These are phyloP conservation scores for Corythaeola cristata DNA, from an alignment of 2,113 vertebrate species.

Conservation along the genomic window DNA sequence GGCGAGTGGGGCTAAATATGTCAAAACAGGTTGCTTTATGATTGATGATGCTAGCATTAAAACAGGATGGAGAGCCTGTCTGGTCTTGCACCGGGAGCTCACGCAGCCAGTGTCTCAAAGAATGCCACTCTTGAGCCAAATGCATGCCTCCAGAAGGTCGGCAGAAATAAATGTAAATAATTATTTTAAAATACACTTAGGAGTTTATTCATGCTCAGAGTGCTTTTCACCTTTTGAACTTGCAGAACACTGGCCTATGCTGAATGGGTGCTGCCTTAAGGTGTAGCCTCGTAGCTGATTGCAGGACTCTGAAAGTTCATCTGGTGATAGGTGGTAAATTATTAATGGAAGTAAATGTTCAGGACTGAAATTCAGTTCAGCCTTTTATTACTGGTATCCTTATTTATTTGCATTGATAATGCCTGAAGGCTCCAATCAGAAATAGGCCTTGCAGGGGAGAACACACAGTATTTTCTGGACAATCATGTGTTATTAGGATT, in stretches of 20 bases:
- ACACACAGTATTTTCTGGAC: background rate
- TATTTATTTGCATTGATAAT: constrained; percentile 4
- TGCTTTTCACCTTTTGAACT: constrained; percentile 67
- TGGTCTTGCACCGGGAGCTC: constrained; percentile 40
- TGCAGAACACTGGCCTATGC: background rate
- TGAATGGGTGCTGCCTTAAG: constrained; percentile 52
- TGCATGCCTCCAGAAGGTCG: constrained; percentile 49
- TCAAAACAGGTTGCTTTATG: constrained; percentile 40
- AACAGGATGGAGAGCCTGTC: constrained; percentile 46
- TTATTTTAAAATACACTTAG: constrained; percentile 67
- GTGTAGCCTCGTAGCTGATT: background rate
- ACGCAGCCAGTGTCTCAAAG: constrained; percentile 41
- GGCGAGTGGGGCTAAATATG: constrained; percentile 17
- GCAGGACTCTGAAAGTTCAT: constrained; percentile 7
- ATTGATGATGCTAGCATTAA: constrained; percentile 40
- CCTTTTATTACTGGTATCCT: background rate
- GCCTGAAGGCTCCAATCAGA: background rate
- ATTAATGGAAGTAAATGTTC: constrained; percentile 32
- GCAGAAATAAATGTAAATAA: constrained; percentile 69
- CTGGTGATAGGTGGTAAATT: constrained; percentile 52
- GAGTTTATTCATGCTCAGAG: constrained; percentile 55
- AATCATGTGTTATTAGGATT: background rate
- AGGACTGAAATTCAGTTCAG: background rate
- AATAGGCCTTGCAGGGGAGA: background rate
- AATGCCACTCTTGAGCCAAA: constrained; percentile 59